Percentiles rank a stretch among this genome's conserved stretches.
These are phyloP conservation scores for Brachyistius frenatus DNA, from an alignment of 2,113 vertebrate species.

Conservation along the genomic window DNA sequence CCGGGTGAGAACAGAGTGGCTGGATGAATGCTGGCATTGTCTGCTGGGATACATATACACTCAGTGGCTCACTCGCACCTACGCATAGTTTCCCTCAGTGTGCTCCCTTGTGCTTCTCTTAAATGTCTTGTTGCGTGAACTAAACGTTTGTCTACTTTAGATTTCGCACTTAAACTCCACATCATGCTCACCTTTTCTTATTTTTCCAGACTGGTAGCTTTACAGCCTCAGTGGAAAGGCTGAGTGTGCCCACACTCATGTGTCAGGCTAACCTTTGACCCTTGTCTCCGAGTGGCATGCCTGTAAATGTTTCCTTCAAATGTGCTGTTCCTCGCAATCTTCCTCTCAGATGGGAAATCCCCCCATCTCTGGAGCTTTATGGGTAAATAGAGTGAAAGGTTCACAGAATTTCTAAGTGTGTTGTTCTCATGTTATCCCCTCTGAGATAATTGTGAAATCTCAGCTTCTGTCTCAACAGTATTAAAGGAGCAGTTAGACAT, in stretches of 20 bases:
- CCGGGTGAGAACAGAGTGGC: slow-evolving; percentile 32
- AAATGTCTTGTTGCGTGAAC: slow-evolving; percentile 59
- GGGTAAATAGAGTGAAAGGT: slow-evolving; percentile 19
- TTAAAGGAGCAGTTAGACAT: too few species aligned
- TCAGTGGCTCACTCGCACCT: slow-evolving; percentile 9
- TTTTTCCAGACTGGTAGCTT: not conserved
- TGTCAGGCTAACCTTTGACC: slow-evolving; percentile 61
- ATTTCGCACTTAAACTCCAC: slow-evolving; percentile 63
- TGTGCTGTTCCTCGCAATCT: slow-evolving; percentile 28
- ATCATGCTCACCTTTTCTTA: slow-evolving; percentile 12
- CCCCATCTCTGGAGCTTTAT: slow-evolving; percentile 37
- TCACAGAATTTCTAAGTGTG: slow-evolving; percentile 15
- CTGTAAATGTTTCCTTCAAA: slow-evolving; percentile 59
- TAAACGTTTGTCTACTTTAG: slow-evolving; percentile 57
- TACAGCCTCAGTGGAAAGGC: slow-evolving; percentile 27
- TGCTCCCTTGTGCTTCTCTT: slow-evolving; percentile 34
- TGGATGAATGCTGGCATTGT: slow-evolving; percentile 81
- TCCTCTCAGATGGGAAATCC: slow-evolving; percentile 33
- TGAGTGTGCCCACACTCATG: slow-evolving; percentile 28
- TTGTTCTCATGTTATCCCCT: slow-evolving; percentile 34
- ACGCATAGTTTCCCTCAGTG: slow-evolving; percentile 10
- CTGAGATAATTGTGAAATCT: slow-evolving; percentile 3
- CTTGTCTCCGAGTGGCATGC: slow-evolving; percentile 14
- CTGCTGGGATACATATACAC: slow-evolving; percentile 20
- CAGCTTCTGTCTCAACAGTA: not conserved